phyloP scores from a whole-genome alignment of 2,888 invertebrate species.

The Archips xylosteana region DNA sequence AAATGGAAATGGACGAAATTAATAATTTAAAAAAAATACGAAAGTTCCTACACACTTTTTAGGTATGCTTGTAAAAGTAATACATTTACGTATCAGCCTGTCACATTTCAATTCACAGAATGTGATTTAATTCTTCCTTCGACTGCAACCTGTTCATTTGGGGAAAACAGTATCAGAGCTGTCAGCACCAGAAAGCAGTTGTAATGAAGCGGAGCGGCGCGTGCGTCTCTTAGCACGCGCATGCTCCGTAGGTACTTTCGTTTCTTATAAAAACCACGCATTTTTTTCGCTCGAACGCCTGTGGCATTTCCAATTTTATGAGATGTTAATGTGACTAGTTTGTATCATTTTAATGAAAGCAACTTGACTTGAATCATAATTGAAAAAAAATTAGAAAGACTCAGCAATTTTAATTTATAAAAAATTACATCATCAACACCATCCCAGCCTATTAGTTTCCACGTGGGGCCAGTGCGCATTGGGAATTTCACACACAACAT shows the following conservation, averaged over 20 bases:
- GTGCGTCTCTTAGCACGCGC: slow-evolving; percentile 36
- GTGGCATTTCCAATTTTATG: slow-evolving; percentile 35
- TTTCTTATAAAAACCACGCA: slow-evolving; percentile 45
- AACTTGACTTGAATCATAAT: slow-evolving; percentile 7
- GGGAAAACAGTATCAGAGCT: slow-evolving; percentile 36
- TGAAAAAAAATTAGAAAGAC: neutral
- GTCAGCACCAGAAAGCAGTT: slow-evolving; percentile 38
- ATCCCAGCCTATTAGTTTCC: too few species aligned
- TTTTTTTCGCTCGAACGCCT: slow-evolving; percentile 46
- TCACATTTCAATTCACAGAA: neutral
- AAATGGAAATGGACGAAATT: too few species aligned
- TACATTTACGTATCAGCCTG: too few species aligned
- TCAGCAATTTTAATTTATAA: neutral
- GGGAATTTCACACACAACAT: too few species aligned
- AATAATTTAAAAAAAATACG: neutral
- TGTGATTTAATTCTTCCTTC: neutral
- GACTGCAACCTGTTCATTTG: neutral
- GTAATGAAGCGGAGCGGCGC: slow-evolving; percentile 42
- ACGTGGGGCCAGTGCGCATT: too few species aligned
- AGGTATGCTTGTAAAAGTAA: too few species aligned
- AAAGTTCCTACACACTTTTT: too few species aligned
- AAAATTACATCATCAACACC: neutral
- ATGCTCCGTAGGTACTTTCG: slow-evolving; percentile 42
- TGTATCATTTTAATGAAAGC: neutral
- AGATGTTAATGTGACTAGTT: slow-evolving; percentile 27